Evolutionary conservation across 2,888 invertebrate species (phyloP).

Genomic region (Cheilosia pagana): DNA sequence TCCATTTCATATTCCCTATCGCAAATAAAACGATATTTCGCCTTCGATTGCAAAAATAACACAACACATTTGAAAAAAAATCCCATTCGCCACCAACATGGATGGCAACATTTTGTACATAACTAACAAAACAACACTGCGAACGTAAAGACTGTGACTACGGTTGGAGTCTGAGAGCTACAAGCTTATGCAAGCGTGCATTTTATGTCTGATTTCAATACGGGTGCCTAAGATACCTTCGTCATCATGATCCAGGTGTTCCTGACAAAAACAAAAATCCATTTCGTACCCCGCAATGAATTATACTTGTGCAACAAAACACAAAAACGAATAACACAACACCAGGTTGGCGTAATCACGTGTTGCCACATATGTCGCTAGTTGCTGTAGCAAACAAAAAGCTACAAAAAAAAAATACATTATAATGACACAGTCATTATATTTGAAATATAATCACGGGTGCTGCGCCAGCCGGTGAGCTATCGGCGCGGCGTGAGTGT

Average conservation of each 20-base stretch:
- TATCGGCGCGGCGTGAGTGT: no score
- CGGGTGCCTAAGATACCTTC: slow-evolving; percentile 40
- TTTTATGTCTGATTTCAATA: slow-evolving; percentile 18
- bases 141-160: slow-evolving; percentile 19
- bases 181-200: slow-evolving; percentile 56
- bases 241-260: slow-evolving; percentile 67
- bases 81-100: not conserved
- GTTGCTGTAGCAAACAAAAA: slow-evolving; percentile 18
- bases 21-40: slow-evolving; percentile 22
- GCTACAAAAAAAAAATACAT: not conserved
- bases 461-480: not conserved
- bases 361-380: slow-evolving; percentile 70
- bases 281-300: slow-evolving; percentile 19
- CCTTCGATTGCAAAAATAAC: slow-evolving; percentile 31
- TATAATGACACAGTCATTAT: slow-evolving; percentile 41
- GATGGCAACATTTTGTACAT: not conserved
- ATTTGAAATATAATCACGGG: slow-evolving; percentile 28
- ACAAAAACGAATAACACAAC: slow-evolving; percentile 27
- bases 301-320: slow-evolving; percentile 25
- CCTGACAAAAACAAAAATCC: slow-evolving; percentile 28
- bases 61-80: not conserved
- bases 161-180: slow-evolving; percentile 9
- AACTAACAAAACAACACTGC: not conserved
- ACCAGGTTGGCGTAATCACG: slow-evolving; percentile 66
- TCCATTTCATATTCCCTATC: slow-evolving; percentile 15